These are phyloP conservation scores for Cerceris ruficornis DNA, from an alignment of 2,888 invertebrate species.

Conservation along the genomic window DNA sequence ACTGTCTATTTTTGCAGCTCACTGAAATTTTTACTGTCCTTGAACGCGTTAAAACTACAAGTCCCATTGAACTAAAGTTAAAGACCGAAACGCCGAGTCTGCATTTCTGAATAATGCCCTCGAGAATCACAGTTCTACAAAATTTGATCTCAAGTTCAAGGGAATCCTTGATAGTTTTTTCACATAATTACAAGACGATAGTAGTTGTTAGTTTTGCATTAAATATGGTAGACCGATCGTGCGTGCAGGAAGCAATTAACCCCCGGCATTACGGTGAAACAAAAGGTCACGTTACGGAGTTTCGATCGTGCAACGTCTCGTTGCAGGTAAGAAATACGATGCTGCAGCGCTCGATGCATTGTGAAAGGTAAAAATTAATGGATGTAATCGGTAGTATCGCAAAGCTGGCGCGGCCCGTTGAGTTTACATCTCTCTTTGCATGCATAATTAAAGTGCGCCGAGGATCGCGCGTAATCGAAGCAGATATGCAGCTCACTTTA, in stretches of 20 bases:
- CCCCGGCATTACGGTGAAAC: slow-evolving; percentile 11
- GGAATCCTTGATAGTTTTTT: neutral
- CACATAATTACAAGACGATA: slow-evolving; percentile 12
- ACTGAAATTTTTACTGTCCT: too few relatives aligned
- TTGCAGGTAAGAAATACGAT: neutral
- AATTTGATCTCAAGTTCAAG: too few relatives aligned
- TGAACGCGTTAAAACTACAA: too few relatives aligned
- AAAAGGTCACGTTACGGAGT: slow-evolving; percentile 56
- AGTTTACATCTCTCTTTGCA: slow-evolving; percentile 15
- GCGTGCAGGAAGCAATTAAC: slow-evolving; percentile 49
- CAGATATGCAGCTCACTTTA: slow-evolving; percentile 16
- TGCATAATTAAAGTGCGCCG: slow-evolving; percentile 34
- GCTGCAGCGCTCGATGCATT: neutral
- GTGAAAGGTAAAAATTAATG: slow-evolving; percentile 4
- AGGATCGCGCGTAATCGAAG: slow-evolving; percentile 10
- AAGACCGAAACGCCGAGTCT: too few relatives aligned
- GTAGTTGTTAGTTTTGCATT: slow-evolving; percentile 21
- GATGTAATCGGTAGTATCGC: neutral
- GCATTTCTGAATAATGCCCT: too few relatives aligned
- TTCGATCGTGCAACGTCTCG: slow-evolving; percentile 27
- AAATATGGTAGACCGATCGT: slow-evolving; percentile 14
- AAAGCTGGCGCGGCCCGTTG: slow-evolving; percentile 15
- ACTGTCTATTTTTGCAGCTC: too few relatives aligned
- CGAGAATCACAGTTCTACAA: too few relatives aligned
- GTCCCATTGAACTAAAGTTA: too few relatives aligned